Evolutionary conservation across 2,797 vertebrate species (phyloP).

Genomic region (Characodon lateralis): DNA sequence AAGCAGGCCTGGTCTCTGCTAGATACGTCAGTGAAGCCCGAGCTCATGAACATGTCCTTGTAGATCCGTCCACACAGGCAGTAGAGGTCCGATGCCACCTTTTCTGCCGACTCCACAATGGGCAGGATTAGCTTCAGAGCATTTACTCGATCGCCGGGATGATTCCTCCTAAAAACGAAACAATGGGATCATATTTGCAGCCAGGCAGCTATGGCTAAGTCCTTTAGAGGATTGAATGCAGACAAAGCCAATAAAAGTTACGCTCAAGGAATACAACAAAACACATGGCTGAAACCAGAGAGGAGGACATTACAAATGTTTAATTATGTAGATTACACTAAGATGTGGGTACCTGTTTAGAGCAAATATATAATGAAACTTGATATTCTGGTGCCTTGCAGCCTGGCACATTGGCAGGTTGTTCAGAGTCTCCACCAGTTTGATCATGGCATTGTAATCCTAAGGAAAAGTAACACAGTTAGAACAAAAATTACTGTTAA

Average conservation of each 20-base stretch:
- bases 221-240: neutral
- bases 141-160: constrained; percentile 84
- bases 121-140: constrained; percentile 87
- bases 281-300: neutral
- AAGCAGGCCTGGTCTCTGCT: constrained; percentile 85
- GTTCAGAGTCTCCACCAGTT: constrained; percentile 88
- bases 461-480: constrained; percentile 55
- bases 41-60: constrained; percentile 92
- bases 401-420: constrained; percentile 85
- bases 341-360: constrained; percentile 84
- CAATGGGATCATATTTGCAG: neutral
- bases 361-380: constrained; percentile 93
- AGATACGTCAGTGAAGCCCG: constrained; percentile 78
- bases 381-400: constrained; percentile 86
- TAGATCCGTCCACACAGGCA: constrained; percentile 93
- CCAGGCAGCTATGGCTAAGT: neutral
- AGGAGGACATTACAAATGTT: neutral
- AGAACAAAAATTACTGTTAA: neutral
- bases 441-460: constrained; percentile 89
- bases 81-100: constrained; percentile 87
- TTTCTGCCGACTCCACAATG: constrained; percentile 71
- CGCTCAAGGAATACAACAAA: neutral
- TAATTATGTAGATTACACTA: neutral
- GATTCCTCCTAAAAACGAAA: constrained; percentile 84
- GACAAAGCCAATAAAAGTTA: neutral